phyloP scores from a whole-genome alignment of 1,140 invertebrate genomes.

The Drosophila oshimai region DNA sequence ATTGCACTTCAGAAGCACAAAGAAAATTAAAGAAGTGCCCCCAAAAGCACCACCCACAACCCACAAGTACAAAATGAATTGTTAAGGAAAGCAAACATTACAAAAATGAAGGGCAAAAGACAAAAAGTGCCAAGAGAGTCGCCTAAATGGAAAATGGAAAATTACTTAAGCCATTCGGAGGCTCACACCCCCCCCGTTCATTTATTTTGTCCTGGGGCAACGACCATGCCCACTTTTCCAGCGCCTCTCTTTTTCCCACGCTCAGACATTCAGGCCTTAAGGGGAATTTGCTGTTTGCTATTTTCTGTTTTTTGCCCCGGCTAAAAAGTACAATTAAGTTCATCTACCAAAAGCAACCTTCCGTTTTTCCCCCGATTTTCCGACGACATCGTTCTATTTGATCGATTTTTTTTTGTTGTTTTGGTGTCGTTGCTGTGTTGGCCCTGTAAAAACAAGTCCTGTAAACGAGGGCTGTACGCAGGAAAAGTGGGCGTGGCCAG shows the following conservation, averaged over 20 bases:
- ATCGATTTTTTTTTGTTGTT: constrained; percentile 38
- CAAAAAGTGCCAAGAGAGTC: background rate
- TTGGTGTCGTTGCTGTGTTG: constrained; percentile 1
- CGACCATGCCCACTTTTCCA: background rate
- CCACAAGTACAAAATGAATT: background rate
- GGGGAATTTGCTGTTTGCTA: background rate
- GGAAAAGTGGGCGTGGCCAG: constrained; percentile 9
- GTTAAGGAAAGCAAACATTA: constrained; percentile 19
- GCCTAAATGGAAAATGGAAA: constrained; percentile 42
- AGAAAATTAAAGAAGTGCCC: constrained; percentile 3
- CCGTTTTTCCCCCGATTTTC: background rate
- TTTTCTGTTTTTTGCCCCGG: background rate
- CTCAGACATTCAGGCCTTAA: constrained; percentile 5
- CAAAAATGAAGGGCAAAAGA: background rate
- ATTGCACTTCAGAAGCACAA: constrained; percentile 42
- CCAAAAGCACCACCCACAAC: background rate
- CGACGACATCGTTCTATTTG: constrained; percentile 51
- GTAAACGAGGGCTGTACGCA: background rate
- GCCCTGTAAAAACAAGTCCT: constrained; percentile 36
- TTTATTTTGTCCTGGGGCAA: background rate
- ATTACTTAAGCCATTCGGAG: constrained; percentile 37
- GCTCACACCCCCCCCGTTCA: background rate
- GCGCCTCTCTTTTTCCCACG: background rate
- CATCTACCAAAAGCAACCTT: constrained; percentile 1
- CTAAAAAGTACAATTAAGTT: constrained; percentile 53